These are phyloP conservation scores for Chelonoidis abingdonii DNA, from an alignment of 2,113 vertebrate genomes.

Conservation along the genomic window DNA sequence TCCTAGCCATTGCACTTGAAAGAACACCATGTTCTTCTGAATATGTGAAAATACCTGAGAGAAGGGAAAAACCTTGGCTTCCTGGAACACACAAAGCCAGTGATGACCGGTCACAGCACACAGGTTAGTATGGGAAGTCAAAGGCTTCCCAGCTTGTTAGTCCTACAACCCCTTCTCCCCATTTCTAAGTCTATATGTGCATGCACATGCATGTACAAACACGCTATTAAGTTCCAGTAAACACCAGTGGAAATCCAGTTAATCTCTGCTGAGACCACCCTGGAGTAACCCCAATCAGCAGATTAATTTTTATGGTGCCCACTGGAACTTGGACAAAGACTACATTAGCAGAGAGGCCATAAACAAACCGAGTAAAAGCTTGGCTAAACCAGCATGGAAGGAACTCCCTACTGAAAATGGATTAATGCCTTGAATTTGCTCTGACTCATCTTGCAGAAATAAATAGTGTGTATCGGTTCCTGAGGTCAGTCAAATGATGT, in stretches of 20 bases:
- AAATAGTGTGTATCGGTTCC: background rate
- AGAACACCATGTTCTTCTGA: constrained; percentile 75
- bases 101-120: background rate
- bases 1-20: constrained; percentile 67
- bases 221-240: background rate
- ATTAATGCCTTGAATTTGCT: constrained; percentile 2
- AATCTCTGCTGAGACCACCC: background rate
- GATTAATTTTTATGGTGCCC: constrained; percentile 28
- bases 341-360: background rate
- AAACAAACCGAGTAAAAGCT: background rate
- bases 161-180: background rate
- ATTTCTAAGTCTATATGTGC: background rate
- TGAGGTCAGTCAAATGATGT: background rate
- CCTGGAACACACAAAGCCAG: constrained; percentile 52
- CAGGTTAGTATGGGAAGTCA: constrained; percentile 21
- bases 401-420: constrained; percentile 21
- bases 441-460: background rate
- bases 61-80: constrained; percentile 54
- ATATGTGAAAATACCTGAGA: constrained; percentile 44
- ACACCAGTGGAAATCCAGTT: background rate
- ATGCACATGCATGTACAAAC: background rate
- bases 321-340: constrained; percentile 23
- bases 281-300: constrained; percentile 20
- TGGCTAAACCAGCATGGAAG: constrained; percentile 7
- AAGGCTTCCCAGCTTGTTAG: background rate